These are phyloP conservation scores for Drosophila kambysellisi DNA, from an alignment of 2,888 invertebrate species.

Conservation along the genomic window DNA sequence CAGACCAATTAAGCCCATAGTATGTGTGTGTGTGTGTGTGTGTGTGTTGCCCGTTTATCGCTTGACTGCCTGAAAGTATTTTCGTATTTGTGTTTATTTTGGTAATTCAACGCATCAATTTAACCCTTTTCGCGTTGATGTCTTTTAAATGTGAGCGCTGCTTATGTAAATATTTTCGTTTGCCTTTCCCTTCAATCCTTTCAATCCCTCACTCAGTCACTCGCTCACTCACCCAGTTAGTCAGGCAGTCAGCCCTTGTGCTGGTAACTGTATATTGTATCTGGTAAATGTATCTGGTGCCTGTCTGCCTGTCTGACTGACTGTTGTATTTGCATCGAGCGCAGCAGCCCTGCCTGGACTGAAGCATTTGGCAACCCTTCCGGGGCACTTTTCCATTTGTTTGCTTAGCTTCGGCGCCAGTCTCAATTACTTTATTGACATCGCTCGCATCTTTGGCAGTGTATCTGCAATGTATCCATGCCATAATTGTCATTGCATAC, in stretches of 20 bases:
- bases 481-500: slow-evolving; percentile 51
- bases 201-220: slow-evolving; percentile 29
- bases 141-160: slow-evolving; percentile 73
- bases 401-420: slow-evolving; percentile 71
- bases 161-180: slow-evolving; percentile 73
- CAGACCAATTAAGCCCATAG: slow-evolving; percentile 68
- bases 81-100: slow-evolving; percentile 76
- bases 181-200: slow-evolving; percentile 20
- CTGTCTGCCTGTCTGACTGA: slow-evolving; percentile 5
- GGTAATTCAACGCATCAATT: slow-evolving; percentile 75
- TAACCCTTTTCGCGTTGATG: slow-evolving; percentile 69
- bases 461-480: slow-evolving; percentile 18
- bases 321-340: slow-evolving; percentile 54
- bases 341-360: slow-evolving; percentile 6
- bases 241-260: slow-evolving; percentile 28
- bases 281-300: slow-evolving; percentile 27
- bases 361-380: slow-evolving; percentile 48
- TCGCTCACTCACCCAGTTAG: slow-evolving; percentile 26
- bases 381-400: slow-evolving; percentile 38
- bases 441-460: slow-evolving; percentile 34
- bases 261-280: slow-evolving; percentile 21
- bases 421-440: slow-evolving; percentile 79
- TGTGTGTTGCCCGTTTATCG: slow-evolving; percentile 29
- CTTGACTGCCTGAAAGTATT: slow-evolving; percentile 64
- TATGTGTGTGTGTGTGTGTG: slow-evolving; percentile 12